phyloP scores from a whole-genome alignment of 2,113 vertebrate genomes.

The Gobio gobio region DNA sequence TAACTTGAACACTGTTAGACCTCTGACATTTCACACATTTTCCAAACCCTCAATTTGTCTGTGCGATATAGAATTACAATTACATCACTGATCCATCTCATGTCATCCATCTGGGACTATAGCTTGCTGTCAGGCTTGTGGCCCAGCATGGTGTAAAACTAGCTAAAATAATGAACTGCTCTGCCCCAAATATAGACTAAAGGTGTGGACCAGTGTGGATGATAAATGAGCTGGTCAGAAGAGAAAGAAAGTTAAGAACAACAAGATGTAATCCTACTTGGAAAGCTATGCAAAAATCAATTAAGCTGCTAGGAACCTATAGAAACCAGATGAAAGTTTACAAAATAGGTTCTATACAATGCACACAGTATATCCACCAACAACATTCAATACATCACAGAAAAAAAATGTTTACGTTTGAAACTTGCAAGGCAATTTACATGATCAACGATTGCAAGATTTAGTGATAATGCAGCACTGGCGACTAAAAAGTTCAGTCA shows the following conservation, averaged over 20 bases:
- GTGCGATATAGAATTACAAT: conserved; percentile 35
- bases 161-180: conserved; percentile 63
- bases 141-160: conserved; percentile 49
- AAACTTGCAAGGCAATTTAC: neutral
- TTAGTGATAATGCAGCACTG: neutral
- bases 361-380: neutral
- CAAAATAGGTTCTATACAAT: neutral
- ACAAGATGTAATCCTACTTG: neutral
- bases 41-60: conserved; percentile 40
- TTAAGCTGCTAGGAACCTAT: conserved; percentile 1
- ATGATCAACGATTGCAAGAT: neutral
- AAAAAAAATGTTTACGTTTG: neutral
- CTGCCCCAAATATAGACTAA: conserved; percentile 39
- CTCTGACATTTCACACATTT: conserved; percentile 27
- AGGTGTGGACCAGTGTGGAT: conserved; percentile 42
- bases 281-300: conserved; percentile 35
- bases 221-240: conserved; percentile 50
- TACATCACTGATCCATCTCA: conserved; percentile 39
- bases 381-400: neutral
- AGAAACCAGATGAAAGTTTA: neutral
- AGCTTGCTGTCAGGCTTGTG: conserved; percentile 53
- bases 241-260: conserved; percentile 32
- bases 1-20: conserved; percentile 33
- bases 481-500: neutral
- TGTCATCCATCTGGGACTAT: conserved; percentile 59